These are phyloP conservation scores for Campopleginae sp. DNA, from an alignment of 2,888 invertebrate species.

Conservation along the genomic window DNA sequence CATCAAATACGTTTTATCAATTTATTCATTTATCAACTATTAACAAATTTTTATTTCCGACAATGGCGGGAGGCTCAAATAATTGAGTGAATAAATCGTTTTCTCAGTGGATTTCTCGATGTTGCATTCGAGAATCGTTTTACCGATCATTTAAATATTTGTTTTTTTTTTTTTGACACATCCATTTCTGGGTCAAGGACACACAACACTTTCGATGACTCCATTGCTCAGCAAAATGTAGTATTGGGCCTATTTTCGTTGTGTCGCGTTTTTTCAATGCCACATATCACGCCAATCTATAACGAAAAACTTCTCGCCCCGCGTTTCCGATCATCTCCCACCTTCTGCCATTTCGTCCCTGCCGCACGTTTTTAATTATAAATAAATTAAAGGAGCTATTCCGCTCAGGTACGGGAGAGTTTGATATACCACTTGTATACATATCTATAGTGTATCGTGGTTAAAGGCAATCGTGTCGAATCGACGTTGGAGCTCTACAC, in stretches of 20 bases:
- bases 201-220: constrained; percentile 22
- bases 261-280: constrained; percentile 36
- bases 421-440: not conserved
- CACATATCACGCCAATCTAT: constrained; percentile 23
- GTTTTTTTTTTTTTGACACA: not conserved
- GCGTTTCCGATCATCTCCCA: not conserved
- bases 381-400: constrained; percentile 63
- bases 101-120: not conserved
- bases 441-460: constrained; percentile 16
- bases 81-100: no score
- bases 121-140: not conserved
- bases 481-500: constrained; percentile 43
- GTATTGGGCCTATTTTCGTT: constrained; percentile 20
- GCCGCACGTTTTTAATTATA: constrained; percentile 62
- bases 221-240: constrained; percentile 37
- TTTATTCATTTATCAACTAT: no score
- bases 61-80: no score
- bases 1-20: no score
- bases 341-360: not conserved
- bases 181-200: constrained; percentile 47
- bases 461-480: constrained; percentile 64
- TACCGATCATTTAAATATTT: not conserved
- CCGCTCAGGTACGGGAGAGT: constrained; percentile 34
- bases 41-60: no score
- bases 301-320: constrained; percentile 37